Conservation (phyloP, 1,140 invertebrate species). For the Neodiprion pinetum region DNA sequence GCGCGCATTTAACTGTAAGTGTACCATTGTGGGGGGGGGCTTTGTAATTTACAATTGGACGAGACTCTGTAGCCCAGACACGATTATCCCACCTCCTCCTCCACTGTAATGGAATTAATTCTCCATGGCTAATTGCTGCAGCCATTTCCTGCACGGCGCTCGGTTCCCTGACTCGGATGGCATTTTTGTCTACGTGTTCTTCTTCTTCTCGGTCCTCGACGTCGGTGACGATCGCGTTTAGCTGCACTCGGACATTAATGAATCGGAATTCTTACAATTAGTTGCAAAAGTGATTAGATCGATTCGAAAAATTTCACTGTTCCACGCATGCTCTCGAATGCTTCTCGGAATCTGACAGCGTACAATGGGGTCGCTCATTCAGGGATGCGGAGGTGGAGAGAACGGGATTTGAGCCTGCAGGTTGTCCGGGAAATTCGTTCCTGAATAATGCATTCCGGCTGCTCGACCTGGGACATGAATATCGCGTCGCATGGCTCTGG, state of each 20-base stretch:
- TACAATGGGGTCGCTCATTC: slow-evolving; percentile 24
- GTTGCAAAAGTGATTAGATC: too few relatives aligned
- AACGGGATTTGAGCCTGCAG: slow-evolving; percentile 18
- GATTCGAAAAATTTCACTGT: slow-evolving; percentile 3
- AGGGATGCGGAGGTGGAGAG: slow-evolving; percentile 11
- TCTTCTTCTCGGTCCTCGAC: too few relatives aligned
- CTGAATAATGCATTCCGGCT: slow-evolving; percentile 52
- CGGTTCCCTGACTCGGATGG: too few relatives aligned
- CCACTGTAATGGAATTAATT: background rate
- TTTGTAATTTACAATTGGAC: slow-evolving; percentile 8
- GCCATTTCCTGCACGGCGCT: too few relatives aligned
- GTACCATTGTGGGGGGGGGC: background rate
- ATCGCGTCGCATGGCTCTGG: slow-evolving; percentile 28
- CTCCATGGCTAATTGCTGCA: background rate
- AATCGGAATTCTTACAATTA: too few relatives aligned
- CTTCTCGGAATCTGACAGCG: slow-evolving; percentile 14
- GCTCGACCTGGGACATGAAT: slow-evolving; percentile 42
- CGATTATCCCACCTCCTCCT: too few relatives aligned
- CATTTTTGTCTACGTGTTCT: too few relatives aligned
- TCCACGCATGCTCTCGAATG: background rate
- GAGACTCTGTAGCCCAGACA: background rate
- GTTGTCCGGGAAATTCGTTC: slow-evolving; percentile 32
- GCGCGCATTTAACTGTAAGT: too few relatives aligned
- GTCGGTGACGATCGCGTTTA: too few relatives aligned
- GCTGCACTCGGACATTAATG: too few relatives aligned